Conservation (phyloP, 1,140 invertebrate species). For the Saxidomus purpurata region DNA sequence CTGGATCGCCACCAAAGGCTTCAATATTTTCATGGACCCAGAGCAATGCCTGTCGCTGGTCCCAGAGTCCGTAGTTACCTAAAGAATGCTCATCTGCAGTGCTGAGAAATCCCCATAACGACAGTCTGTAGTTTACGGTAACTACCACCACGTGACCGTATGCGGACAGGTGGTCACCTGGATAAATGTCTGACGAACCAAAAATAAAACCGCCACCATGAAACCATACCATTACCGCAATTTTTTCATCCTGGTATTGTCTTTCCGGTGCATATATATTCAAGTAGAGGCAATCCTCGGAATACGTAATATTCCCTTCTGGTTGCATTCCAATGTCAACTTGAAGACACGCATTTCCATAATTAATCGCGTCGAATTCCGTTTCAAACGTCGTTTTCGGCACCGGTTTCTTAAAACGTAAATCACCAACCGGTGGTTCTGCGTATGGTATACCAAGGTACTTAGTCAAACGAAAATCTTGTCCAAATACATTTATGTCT, state of each 20-base stretch:
- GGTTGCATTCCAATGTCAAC: conserved; percentile 62
- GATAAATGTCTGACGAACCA: conserved; percentile 96
- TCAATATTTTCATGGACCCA: conserved; percentile 92
- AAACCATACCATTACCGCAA: conserved; percentile 97
- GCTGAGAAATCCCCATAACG: conserved; percentile 90
- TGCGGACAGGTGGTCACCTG: conserved; percentile 92
- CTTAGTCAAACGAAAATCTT: not conserved
- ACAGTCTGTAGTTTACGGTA: conserved; percentile 91
- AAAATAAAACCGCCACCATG: conserved; percentile 97
- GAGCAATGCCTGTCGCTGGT: conserved; percentile 91
- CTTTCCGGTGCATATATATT: conserved; percentile 92
- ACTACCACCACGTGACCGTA: conserved; percentile 93
- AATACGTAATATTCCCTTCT: conserved; percentile 88
- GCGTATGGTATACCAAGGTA: conserved; percentile 92
- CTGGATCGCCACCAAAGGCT: conserved; percentile 91
- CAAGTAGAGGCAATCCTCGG: conserved; percentile 98
- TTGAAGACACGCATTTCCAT: conserved; percentile 87
- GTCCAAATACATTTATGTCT: conserved; percentile 1
- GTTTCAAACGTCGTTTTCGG: conserved; percentile 86
- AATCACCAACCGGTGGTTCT: conserved; percentile 94
- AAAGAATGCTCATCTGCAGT: conserved; percentile 86
- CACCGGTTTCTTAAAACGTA: conserved; percentile 95
- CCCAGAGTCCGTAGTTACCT: conserved; percentile 85
- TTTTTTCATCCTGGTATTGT: conserved; percentile 74
- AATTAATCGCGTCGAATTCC: conserved; percentile 80